Evolutionary conservation across 2,888 invertebrate species (phyloP), one percentile per base, ranked within the genome.

Genomic region (Melipona beecheii): DNA sequence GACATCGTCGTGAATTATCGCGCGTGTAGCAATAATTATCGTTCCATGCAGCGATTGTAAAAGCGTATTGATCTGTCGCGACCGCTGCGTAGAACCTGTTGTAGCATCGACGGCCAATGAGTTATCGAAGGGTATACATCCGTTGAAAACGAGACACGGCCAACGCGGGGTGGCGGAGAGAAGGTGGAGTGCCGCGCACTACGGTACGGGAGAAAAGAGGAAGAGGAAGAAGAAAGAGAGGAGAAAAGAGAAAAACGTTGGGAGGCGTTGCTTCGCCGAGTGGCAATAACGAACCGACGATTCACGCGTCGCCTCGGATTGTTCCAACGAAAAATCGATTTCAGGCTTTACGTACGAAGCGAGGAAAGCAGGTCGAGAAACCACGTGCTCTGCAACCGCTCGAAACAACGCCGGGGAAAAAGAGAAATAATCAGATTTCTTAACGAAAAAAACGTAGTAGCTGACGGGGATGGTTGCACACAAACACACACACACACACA

Each of bases 51-150:
- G 69, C 71, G 79, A 83, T 79, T 81, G 83, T 66, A 77, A 87
- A 74, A 78, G 68, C 68, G 75, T 83, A 89, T 89, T 73, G 88
- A 88, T 87, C 81, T 74, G 78, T 71, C 81, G 73, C 77, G 78
- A 71, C 78, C 83, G 73, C 81, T 79, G 86, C 83, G 78, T 64
- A 77, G 75, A 75, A 81, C 80, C 85, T 80, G 87, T 87, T 58
- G 24, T 62, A 43, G 73, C 64, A 82, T 82, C 76, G 75, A 60
- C 54, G 69, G 65, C 56, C 58, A 78, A 76, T 83, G 82, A 86
- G 84, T 88, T 84, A 86, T 81, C 82, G 79, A 65, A 36, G 66
- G 73, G 72, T 56, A 75, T 75, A 69, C 56, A 75, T 80, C 71
- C 72, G 75, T 66, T 76, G 66, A 69, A 77, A 75, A 80, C 64